phyloP scores from a whole-genome alignment of 2,888 invertebrate genomes.

The Synanthedon andrenaeformis region DNA sequence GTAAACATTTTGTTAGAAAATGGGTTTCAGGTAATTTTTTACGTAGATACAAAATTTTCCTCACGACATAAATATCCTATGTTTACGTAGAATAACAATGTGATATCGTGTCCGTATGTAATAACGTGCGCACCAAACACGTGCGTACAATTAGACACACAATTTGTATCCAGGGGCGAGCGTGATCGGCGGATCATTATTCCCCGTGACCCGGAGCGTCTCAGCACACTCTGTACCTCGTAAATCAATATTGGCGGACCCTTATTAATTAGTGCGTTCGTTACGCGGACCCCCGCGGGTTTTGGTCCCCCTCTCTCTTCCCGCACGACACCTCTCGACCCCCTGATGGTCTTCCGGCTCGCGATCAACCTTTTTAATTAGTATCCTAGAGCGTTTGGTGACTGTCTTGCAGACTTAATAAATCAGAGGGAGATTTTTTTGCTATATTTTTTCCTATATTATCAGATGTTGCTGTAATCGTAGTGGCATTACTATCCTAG shows the following conservation, averaged over 20 bases:
- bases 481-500: too few relatives aligned
- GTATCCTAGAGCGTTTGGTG: constrained; percentile 25
- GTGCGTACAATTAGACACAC: not conserved
- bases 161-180: constrained; percentile 3
- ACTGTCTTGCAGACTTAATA: constrained; percentile 34
- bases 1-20: too few relatives aligned
- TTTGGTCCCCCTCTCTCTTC: constrained; percentile 10
- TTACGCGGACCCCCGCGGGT: constrained; percentile 39
- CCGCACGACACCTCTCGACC: constrained; percentile 4
- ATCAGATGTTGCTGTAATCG: too few relatives aligned
- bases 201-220: constrained; percentile 15
- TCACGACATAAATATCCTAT: too few relatives aligned
- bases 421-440: constrained; percentile 8
- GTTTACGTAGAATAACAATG: too few relatives aligned
- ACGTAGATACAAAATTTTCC: too few relatives aligned
- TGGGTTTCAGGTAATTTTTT: too few relatives aligned
- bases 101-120: not conserved
- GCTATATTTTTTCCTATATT: constrained; percentile 29
- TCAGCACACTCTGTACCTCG: constrained; percentile 42
- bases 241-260: constrained; percentile 69
- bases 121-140: not conserved
- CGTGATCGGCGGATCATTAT: constrained; percentile 10
- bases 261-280: constrained; percentile 69
- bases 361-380: constrained; percentile 64
- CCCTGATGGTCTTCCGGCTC: constrained; percentile 18